Evolutionary conservation across 1,140 invertebrate species (phyloP).

Genomic region (Drosophila melanica): DNA sequence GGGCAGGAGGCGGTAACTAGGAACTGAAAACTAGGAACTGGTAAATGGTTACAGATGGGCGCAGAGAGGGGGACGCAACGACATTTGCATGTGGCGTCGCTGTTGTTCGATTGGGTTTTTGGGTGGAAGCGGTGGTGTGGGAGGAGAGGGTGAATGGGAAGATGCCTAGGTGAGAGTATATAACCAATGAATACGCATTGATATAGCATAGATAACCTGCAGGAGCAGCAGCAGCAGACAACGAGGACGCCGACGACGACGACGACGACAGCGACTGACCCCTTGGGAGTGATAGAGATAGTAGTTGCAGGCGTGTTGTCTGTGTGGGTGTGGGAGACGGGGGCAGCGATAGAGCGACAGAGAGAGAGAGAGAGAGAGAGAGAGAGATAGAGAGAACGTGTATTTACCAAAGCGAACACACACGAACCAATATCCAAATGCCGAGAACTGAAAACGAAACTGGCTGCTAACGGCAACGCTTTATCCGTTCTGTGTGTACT

Average conservation of each 20-base stretch:
- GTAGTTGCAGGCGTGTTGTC: background rate
- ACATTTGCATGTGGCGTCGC: slow-evolving; percentile 39
- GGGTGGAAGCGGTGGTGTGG: background rate
- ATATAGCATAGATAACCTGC: slow-evolving; percentile 61
- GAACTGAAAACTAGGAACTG: slow-evolving; percentile 19
- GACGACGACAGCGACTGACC: slow-evolving; percentile 21
- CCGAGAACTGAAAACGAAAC: slow-evolving; percentile 30
- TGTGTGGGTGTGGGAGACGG: background rate
- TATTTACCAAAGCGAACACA: slow-evolving; percentile 11
- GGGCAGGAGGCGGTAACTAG: slow-evolving; percentile 2
- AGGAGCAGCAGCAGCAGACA: slow-evolving; percentile 12
- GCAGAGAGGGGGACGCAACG: background rate
- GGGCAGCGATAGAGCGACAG: slow-evolving; percentile 2
- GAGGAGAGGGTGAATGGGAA: background rate
- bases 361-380: slow-evolving; percentile 11
- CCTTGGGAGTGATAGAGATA: slow-evolving; percentile 46
- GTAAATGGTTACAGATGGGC: slow-evolving; percentile 1
- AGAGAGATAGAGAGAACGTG: background rate
- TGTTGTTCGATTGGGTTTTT: slow-evolving; percentile 26
- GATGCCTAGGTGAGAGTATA: slow-evolving; percentile 32
- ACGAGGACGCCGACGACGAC: slow-evolving; percentile 21
- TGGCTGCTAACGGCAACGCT: slow-evolving; percentile 12
- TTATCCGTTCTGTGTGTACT: background rate
- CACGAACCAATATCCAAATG: slow-evolving; percentile 26
- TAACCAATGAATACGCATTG: slow-evolving; percentile 79